Conservation (phyloP, 2,888 invertebrate species). For the Pristionchus japonicus region DNA sequence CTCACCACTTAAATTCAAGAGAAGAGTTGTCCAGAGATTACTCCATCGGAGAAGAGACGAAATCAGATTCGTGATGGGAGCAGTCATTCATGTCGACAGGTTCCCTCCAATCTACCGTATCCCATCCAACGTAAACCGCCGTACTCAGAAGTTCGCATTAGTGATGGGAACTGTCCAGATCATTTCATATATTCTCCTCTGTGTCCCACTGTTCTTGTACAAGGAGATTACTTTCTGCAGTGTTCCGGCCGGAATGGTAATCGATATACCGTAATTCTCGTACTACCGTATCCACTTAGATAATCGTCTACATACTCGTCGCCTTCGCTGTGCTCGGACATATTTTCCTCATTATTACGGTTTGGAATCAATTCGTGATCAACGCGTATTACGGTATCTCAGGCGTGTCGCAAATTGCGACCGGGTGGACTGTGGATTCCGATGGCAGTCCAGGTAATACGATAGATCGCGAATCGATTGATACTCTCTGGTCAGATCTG, state of each 20-base stretch:
- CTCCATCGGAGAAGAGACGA: neutral
- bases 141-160: neutral
- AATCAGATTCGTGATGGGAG: neutral
- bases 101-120: neutral
- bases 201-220: neutral
- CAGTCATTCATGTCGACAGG: neutral
- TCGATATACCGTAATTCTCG: neutral
- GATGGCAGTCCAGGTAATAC: neutral
- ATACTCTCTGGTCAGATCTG: neutral
- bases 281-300: neutral
- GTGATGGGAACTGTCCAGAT: neutral
- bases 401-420: neutral
- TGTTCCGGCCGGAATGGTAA: neutral
- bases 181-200: neutral
- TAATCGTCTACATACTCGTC: neutral
- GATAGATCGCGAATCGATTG: neutral
- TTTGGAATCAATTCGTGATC: neutral
- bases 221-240: neutral
- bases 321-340: neutral
- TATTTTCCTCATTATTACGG: conserved; percentile 21
- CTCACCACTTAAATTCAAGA: neutral
- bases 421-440: neutral
- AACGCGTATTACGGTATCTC: neutral
- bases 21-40: neutral
- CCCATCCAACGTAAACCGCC: neutral